Base-by-base conservation (phyloP, 2,797 vertebrate genomes). In the Salarias fasciatus region DNA sequence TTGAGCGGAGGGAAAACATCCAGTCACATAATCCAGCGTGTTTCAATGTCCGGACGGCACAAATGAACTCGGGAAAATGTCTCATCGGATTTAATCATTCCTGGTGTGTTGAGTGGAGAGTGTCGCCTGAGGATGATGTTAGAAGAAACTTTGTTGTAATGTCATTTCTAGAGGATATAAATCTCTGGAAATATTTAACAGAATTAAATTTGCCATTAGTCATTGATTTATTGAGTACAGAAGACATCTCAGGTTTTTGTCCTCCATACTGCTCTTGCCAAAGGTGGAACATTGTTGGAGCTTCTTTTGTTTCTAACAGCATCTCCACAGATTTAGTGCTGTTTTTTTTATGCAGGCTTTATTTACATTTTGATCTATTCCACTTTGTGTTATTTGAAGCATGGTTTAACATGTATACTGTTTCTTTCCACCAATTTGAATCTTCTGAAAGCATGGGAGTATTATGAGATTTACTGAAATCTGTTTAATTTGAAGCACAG, bases 51-150 rank as follows among this genome's bases (percentile, higher is more conserved):
- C 44, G 13, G 9, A 2, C 6, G 54, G 28, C 24, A n/a, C 0
- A 45, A 15, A 40, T 33, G 0, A 12, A 1, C 5, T 44, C 24
- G 14, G 37, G 5, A 11, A 56, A 42, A 54, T 18, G 1, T 0
- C 33, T 2, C n/a, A 35, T 42, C 45, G 37, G 36, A 41, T 57
- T 53, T 15, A 30, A 7, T 14, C 15, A 48, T 45, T 53, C 41
- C 3, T 35, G 46, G 18, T 50, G 28, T 44, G 11, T n/a, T 48
- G 8, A 49, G 31, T 52, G 37, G 44, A 62, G 5, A 40, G 6
- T 46, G n/a, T 31, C 44, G 12, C 15, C 30, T 14, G 6, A 43
- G 24, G 8, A 6, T 56, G 29, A 31, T 55, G 28, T 11, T 35
- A 5, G 31, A 31, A 13, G 12, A 43, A 47, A 51, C 7, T 2